Evolutionary conservation across 2,888 invertebrate genomes (phyloP).

Genomic region (Craniophora ligustri): DNA sequence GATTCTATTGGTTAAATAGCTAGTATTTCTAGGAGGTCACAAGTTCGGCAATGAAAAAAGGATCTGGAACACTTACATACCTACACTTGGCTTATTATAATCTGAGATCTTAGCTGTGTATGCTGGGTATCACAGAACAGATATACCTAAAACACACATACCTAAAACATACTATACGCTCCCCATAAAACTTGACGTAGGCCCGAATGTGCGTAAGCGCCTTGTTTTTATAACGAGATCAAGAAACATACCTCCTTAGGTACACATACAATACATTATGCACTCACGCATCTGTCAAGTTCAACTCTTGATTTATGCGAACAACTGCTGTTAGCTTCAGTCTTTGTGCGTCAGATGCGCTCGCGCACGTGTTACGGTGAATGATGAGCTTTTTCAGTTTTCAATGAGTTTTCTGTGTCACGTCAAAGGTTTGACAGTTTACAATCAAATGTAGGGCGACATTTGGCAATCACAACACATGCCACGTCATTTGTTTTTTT

Average conservation of each 20-base stretch:
- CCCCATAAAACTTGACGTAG: no score
- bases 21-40: no score
- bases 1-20: no score
- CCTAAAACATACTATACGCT: no score
- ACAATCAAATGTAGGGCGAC: constrained; percentile 13
- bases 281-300: constrained; percentile 68
- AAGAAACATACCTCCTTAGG: no score
- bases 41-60: no score
- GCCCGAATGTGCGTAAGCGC: no score
- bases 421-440: constrained; percentile 37
- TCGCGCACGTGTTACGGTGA: constrained; percentile 26
- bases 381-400: constrained; percentile 30
- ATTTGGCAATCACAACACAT: constrained; percentile 9
- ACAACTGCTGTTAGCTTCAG: constrained; percentile 62
- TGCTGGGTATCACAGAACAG: no score
- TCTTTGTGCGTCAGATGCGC: constrained; percentile 54
- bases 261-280: constrained; percentile 39
- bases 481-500: neutral
- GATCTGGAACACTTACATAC: no score
- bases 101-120: no score
- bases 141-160: no score
- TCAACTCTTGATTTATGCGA: constrained; percentile 72
- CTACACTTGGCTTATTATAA: no score
- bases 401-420: constrained; percentile 43
- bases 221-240: constrained; percentile 39